Evolutionary conservation across 2,797 vertebrate species (phyloP).

Genomic region (Cossypha caffra): DNA sequence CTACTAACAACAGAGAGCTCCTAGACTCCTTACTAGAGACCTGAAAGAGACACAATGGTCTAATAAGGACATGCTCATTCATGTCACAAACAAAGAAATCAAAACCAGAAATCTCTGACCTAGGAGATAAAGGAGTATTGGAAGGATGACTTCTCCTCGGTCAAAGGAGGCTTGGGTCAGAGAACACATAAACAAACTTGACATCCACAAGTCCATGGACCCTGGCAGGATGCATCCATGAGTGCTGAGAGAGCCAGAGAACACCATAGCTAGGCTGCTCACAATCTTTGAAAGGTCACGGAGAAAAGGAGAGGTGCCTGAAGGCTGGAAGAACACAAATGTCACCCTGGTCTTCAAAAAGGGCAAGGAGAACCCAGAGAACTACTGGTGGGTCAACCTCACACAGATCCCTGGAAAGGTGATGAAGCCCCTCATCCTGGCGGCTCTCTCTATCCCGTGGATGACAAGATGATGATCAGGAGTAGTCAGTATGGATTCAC

Average conservation of each 20-base stretch:
- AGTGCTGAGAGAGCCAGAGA: background rate
- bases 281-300: background rate
- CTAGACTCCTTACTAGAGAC: background rate
- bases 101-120: background rate
- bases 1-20: background rate
- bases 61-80: background rate
- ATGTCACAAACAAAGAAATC: background rate
- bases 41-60: background rate
- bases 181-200: background rate
- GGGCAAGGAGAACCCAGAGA: background rate
- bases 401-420: background rate
- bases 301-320: background rate
- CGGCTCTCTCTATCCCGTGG: no score
- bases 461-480: background rate
- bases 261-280: background rate
- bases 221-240: background rate
- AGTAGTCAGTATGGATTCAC: background rate
- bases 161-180: background rate
- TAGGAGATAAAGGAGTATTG: background rate
- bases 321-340: background rate
- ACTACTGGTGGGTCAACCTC: accelerated
- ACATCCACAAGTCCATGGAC: background rate
- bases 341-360: background rate
- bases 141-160: background rate
- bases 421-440: accelerated